Percentiles rank a stretch among this genome's conserved stretches.
Conservation (phyloP, 2,888 invertebrate genomes). For the Thera obeliscata region DNA sequence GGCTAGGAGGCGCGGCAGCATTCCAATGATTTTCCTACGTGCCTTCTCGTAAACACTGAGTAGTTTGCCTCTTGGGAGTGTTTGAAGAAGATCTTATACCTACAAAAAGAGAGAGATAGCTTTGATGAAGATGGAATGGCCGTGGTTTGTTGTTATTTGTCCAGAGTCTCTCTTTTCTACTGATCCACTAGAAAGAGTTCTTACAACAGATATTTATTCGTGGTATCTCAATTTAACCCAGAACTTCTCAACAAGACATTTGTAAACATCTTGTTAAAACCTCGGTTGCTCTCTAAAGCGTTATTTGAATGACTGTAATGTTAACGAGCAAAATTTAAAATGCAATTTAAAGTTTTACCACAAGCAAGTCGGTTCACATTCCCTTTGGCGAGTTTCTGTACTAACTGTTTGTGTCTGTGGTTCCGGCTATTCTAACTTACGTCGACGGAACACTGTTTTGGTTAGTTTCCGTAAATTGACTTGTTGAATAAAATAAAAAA, state of each 20-base stretch:
- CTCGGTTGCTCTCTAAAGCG: slow-evolving; percentile 52
- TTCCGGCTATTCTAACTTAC: slow-evolving; percentile 57
- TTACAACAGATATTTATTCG: neutral
- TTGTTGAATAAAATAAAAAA: slow-evolving; percentile 20
- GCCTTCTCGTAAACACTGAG: slow-evolving; percentile 51
- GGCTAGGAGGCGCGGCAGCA: slow-evolving; percentile 50
- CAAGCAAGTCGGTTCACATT: slow-evolving; percentile 75
- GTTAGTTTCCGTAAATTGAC: slow-evolving; percentile 62
- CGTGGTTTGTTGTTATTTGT: slow-evolving; percentile 16
- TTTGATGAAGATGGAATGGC: slow-evolving; percentile 13
- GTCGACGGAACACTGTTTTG: slow-evolving; percentile 49
- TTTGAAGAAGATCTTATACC: slow-evolving; percentile 13
- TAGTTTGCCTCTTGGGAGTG: slow-evolving; percentile 24
- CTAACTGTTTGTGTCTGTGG: slow-evolving; percentile 59
- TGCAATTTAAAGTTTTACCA: slow-evolving; percentile 79
- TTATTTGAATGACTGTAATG: slow-evolving; percentile 60
- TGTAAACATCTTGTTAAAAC: slow-evolving; percentile 39
- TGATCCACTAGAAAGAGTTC: slow-evolving; percentile 4
- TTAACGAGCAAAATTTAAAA: slow-evolving; percentile 78
- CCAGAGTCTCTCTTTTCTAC: neutral
- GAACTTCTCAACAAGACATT: slow-evolving; percentile 18
- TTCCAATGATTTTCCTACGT: slow-evolving; percentile 56
- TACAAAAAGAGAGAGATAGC: slow-evolving; percentile 13
- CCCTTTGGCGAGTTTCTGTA: slow-evolving; percentile 72
- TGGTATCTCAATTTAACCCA: slow-evolving; percentile 16